A percentile compares a stretch with the other conserved stretches of the same genome.
phyloP scores from a whole-genome alignment of 2,113 vertebrate species.

The Neotoma lepida region DNA sequence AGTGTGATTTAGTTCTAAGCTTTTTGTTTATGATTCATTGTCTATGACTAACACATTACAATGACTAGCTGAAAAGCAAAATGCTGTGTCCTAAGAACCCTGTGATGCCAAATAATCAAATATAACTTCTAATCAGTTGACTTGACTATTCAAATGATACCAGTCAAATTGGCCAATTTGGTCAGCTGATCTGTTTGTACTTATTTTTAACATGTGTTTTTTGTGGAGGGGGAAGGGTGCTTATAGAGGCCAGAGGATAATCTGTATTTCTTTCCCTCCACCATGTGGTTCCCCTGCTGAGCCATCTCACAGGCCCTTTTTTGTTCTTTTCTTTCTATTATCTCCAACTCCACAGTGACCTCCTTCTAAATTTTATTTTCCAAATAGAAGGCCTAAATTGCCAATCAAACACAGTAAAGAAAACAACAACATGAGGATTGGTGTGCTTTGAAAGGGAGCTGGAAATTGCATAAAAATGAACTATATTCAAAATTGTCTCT shows the following conservation, averaged over 20 bases:
- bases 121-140: constrained; percentile 4
- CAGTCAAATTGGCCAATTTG: neutral
- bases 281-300: neutral
- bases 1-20: constrained; percentile 1
- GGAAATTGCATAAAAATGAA: constrained; percentile 19
- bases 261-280: neutral
- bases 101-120: neutral
- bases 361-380: constrained; percentile 37
- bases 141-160: constrained; percentile 28
- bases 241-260: neutral
- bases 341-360: neutral
- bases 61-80: neutral
- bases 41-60: neutral
- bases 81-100: neutral
- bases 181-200: constrained; percentile 10
- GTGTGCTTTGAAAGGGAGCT: neutral
- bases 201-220: neutral
- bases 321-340: constrained; percentile 15
- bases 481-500: constrained; percentile 29
- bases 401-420: neutral
- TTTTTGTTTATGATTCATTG: constrained; percentile 24
- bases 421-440: neutral
- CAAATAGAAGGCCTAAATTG: constrained; percentile 36
- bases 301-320: neutral
- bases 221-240: neutral